These are phyloP conservation scores for Myiopsitta monachus DNA, from an alignment of 2,113 vertebrate genomes.

Conservation along the genomic window DNA sequence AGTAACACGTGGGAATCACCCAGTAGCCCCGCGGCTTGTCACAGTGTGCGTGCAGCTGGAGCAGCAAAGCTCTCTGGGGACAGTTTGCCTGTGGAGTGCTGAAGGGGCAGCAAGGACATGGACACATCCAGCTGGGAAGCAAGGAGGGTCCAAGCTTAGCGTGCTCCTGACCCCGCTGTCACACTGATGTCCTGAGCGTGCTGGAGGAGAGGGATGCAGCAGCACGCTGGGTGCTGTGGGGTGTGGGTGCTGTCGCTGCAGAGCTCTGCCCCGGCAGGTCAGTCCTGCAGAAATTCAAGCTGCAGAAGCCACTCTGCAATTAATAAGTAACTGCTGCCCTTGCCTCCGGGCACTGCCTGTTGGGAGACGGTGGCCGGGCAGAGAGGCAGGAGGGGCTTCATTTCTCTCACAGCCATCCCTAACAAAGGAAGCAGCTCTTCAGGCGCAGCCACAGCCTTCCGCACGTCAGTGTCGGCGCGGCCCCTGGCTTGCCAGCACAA, in stretches of 20 bases:
- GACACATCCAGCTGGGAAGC: not conserved
- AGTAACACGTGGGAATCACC: not conserved
- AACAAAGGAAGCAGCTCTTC: not conserved
- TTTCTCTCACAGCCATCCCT: not conserved
- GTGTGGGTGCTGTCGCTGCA: not conserved
- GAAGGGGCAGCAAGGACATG: not conserved
- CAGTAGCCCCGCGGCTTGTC: not conserved
- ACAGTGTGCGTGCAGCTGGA: not conserved
- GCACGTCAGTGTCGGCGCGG: not conserved
- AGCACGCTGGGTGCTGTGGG: not conserved
- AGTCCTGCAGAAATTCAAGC: not conserved
- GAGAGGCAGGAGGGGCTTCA: not conserved
- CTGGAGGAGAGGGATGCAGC: not conserved
- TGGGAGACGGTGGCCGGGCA: not conserved
- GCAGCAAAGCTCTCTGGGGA: not conserved
- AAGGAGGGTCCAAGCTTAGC: not conserved
- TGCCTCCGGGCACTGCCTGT: not conserved
- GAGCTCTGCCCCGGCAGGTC: accelerated
- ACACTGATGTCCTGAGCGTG: accelerated
- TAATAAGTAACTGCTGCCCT: constrained; percentile 30
- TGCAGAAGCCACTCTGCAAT: not conserved
- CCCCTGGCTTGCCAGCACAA: accelerated
- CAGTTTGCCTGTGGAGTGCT: accelerated
- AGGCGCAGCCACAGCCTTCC: accelerated
- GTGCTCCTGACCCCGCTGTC: not conserved